phyloP scores from a whole-genome alignment of 2,888 invertebrate genomes.

The Molanna angustata region DNA sequence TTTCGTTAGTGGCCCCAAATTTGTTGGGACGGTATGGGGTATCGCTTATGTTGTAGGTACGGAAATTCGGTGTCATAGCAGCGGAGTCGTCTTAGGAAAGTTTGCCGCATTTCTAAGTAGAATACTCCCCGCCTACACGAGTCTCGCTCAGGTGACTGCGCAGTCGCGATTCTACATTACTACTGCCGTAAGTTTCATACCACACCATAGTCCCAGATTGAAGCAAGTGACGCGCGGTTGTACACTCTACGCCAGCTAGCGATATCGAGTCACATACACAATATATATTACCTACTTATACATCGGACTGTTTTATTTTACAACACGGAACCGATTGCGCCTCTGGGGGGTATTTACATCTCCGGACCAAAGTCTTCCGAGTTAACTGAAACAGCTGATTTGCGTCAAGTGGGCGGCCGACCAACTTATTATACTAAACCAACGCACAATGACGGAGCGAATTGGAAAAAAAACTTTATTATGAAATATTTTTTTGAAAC shows the following conservation, averaged over 20 bases:
- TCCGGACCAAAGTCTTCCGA: not conserved
- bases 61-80: not conserved
- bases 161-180: constrained; percentile 11
- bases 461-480: too few species aligned
- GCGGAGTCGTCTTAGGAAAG: not conserved
- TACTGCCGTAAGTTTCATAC: constrained; percentile 12
- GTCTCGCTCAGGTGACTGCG: constrained; percentile 13
- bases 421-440: too few species aligned
- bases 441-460: too few species aligned
- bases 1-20: constrained; percentile 2
- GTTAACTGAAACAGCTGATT: constrained; percentile 13
- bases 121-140: constrained; percentile 19
- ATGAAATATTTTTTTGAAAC: too few species aligned
- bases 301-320: constrained; percentile 57
- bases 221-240: constrained; percentile 20
- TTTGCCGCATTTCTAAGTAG: not conserved
- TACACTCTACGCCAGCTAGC: too few species aligned
- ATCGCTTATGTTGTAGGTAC: too few species aligned
- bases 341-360: constrained; percentile 21
- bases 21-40: not conserved
- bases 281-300: too few species aligned
- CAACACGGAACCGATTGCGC: constrained; percentile 40
- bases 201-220: constrained; percentile 13
- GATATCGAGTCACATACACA: too few species aligned
- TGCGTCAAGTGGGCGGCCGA: constrained; percentile 6